Evolutionary conservation across 2,797 vertebrate species (phyloP).

Genomic region (Siniperca scherzeri): DNA sequence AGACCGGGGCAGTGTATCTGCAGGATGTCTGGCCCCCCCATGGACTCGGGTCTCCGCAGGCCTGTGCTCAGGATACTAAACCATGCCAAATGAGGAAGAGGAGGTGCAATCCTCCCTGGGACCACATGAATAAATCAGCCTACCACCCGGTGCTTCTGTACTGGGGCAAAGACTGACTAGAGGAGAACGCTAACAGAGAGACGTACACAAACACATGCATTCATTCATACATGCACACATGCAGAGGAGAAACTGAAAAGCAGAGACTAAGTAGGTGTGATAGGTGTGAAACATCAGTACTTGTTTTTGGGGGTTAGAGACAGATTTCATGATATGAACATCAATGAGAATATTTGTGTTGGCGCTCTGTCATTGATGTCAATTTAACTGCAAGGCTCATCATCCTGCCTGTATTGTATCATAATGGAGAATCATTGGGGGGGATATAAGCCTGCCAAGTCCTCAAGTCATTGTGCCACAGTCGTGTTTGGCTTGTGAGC

Average conservation of each 20-base stretch:
- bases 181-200: conserved; percentile 35
- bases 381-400: conserved; percentile 56
- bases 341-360: conserved; percentile 63
- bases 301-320: conserved; percentile 28
- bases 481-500: conserved; percentile 35
- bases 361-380: conserved; percentile 54
- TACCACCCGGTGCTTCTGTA: conserved; percentile 75
- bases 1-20: conserved; percentile 60
- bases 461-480: conserved; percentile 46
- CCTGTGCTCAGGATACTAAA: conserved; percentile 74
- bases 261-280: conserved; percentile 3
- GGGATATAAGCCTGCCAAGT: conserved; percentile 57
- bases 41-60: conserved; percentile 73
- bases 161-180: conserved; percentile 52
- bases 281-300: conserved; percentile 40
- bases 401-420: conserved; percentile 39
- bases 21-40: conserved; percentile 68
- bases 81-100: conserved; percentile 81
- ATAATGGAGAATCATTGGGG: conserved; percentile 60
- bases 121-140: conserved; percentile 80
- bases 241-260: conserved; percentile 39
- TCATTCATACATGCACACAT: conserved; percentile 54
- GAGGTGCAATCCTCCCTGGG: conserved; percentile 73
- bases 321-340: conserved; percentile 42
- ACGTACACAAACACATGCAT: conserved; percentile 53